Base-by-base conservation (phyloP, 2,797 vertebrate species). In the Orestias chungarensis region DNA sequence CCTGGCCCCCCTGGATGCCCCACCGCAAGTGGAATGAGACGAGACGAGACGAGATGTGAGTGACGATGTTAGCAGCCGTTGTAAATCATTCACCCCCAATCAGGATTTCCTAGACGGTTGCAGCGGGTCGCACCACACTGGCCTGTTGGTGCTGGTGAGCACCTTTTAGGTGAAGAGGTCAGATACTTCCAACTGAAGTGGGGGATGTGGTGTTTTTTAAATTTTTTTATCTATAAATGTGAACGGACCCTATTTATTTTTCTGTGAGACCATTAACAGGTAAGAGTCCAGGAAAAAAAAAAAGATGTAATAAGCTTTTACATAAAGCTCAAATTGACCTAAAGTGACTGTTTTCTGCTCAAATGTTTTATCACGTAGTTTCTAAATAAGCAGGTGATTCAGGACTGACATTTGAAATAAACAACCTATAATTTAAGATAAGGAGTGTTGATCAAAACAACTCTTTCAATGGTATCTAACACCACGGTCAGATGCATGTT, bases 1-100 rank as follows among this genome's bases (percentile, higher is more conserved):
- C 80, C 75, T 79, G 88, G 89, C 87, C 87, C 82, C 80, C 81
- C 17, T 6, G 78, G 66, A 8, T 27, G 73, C 35, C 61, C 43
- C 17, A 12, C 4, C 8, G 20, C 54, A 57, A 65, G 44, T 55
- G 59, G 74, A 57, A 64, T 46, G 35, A 11, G 38, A 80, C 71
- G 75, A 11, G 38, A 80, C 71, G 75, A 55, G 82, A 85, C 55
- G 64, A 85, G 80, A 84, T 68, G 75, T 70, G 67, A 84, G 33
- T 23, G 57, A 74, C 68, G 68, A 52, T 35, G 65, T 79, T 67
- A 71, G 66, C 10, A n/a, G 59, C 57, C 0, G 0, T 64, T 42
- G 9, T n/a, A 81, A 40, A 73, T 66, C 55, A 75, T 43, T 74
- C 65, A 44, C 23, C 46, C 67, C 73, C 35, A n/a, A 7, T 82